Conservation (phyloP, 2,797 vertebrate species). For the Sebastes miniatus region DNA sequence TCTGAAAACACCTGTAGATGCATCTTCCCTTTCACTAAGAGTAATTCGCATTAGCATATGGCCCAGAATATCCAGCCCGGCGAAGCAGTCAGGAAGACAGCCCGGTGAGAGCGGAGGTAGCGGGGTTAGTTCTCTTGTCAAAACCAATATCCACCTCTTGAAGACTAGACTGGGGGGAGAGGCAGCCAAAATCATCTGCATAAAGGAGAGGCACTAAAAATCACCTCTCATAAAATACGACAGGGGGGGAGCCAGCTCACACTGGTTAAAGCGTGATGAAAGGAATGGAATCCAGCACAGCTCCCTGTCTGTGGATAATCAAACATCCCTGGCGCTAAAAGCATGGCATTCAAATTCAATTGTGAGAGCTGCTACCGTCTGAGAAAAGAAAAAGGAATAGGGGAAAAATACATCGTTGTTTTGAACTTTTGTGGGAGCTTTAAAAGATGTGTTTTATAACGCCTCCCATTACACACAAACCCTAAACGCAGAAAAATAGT, state of each 20-base stretch:
- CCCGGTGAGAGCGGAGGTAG: conserved; percentile 66
- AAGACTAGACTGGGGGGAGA: conserved; percentile 67
- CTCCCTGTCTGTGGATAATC: conserved; percentile 78
- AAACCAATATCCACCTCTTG: conserved; percentile 75
- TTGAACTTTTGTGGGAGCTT: conserved; percentile 67
- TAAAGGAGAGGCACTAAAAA: conserved; percentile 78
- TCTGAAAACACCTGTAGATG: conserved; percentile 70
- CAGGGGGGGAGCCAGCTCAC: conserved; percentile 70
- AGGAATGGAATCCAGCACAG: conserved; percentile 78
- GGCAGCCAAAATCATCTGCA: conserved; percentile 74
- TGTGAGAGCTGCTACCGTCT: conserved; percentile 67
- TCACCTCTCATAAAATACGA: conserved; percentile 75
- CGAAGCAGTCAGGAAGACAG: conserved; percentile 60
- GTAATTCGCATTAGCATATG: conserved; percentile 71
- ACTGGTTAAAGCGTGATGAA: conserved; percentile 79
- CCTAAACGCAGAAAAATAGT: conserved; percentile 23
- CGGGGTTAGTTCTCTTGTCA: conserved; percentile 73
- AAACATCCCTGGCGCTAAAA: conserved; percentile 78
- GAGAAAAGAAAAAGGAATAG: conserved; percentile 57
- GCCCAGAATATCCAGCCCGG: conserved; percentile 57
- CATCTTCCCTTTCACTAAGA: conserved; percentile 52
- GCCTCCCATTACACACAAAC: conserved; percentile 54
- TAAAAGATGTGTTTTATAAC: conserved; percentile 70
- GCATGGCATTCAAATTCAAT: conserved; percentile 79
- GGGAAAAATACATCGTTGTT: conserved; percentile 73